These are phyloP conservation scores for Phoebastria nigripes DNA, from an alignment of 2,797 vertebrate genomes.

Conservation along the genomic window DNA sequence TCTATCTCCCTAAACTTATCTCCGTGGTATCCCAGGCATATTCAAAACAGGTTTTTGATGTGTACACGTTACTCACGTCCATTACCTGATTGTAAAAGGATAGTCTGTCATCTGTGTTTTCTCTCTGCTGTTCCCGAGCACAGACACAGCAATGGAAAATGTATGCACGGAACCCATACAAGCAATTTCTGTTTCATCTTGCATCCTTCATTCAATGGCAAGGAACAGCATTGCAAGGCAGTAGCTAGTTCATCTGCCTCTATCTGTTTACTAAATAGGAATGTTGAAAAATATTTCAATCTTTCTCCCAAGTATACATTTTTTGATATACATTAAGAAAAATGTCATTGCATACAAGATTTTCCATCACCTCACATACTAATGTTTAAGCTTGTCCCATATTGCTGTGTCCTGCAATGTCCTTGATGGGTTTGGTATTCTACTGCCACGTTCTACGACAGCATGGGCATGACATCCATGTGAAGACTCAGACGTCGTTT, in stretches of 20 bases:
- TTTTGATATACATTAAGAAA: not conserved
- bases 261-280: not conserved
- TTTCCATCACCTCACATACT: not conserved
- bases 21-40: not conserved
- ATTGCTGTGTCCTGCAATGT: not conserved
- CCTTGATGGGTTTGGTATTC: not conserved
- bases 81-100: not conserved
- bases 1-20: not conserved
- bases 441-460: not conserved
- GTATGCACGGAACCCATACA: not conserved
- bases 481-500: not conserved
- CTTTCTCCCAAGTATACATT: not conserved
- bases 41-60: not conserved
- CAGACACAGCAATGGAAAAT: not conserved
- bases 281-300: not conserved
- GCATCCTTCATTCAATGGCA: not conserved
- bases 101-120: not conserved
- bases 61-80: not conserved
- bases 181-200: not conserved
- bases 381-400: not conserved
- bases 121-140: not conserved
- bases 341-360: not conserved
- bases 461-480: rapidly evolving
- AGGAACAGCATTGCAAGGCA: not conserved
- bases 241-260: not conserved